phyloP scores from a whole-genome alignment of 2,797 vertebrate genomes.

The Chromis chromis region DNA sequence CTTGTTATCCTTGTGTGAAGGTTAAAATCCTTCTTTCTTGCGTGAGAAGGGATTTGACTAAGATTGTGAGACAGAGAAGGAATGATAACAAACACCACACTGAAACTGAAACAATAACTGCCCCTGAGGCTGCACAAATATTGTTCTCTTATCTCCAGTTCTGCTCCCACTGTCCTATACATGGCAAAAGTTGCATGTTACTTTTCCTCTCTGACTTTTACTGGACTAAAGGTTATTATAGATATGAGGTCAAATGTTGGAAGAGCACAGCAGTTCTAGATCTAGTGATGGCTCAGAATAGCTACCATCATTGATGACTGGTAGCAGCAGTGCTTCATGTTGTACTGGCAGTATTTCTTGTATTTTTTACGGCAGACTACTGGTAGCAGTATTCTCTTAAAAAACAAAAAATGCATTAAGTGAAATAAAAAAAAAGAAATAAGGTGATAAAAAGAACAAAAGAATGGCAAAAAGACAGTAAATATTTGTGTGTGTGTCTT shows the following conservation, averaged over 20 bases:
- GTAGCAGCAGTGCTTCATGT: no score
- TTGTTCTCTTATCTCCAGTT: conserved; percentile 6
- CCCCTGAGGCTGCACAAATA: conserved; percentile 39
- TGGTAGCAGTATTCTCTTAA: no score
- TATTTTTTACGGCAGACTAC: no score
- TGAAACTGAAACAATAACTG: conserved; percentile 27
- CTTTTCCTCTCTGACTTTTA: background rate
- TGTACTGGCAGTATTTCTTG: no score
- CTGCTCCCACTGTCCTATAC: background rate
- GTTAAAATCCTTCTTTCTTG: conserved; percentile 13
- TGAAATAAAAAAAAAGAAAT: no score
- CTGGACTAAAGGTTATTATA: conserved; percentile 1
- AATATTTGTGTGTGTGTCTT: no score
- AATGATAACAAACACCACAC: conserved; percentile 43
- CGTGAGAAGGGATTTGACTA: conserved; percentile 18
- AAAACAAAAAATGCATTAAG: no score
- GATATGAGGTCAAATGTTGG: background rate
- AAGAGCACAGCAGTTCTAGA: background rate
- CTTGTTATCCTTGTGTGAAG: conserved; percentile 8
- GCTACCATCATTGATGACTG: no score
- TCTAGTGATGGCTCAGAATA: no score
- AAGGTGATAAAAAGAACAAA: no score
- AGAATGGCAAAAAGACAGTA: no score
- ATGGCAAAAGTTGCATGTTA: background rate
- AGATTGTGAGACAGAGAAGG: conserved; percentile 3